Conservation (phyloP, 1,140 invertebrate species). For the Oedothorax gibbosus region DNA sequence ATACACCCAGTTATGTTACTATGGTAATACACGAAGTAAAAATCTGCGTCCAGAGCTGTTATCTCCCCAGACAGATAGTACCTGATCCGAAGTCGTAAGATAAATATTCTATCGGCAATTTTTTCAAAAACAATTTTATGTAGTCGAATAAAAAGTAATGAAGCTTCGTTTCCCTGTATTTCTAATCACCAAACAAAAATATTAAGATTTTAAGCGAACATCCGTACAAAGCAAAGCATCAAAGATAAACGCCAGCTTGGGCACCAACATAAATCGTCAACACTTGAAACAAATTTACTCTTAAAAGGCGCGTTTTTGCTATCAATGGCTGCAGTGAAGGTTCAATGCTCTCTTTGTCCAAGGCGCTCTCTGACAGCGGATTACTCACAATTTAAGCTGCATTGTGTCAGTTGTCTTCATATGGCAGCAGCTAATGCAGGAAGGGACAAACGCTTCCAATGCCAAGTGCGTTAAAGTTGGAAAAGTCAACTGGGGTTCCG, state of each 20-base stretch:
- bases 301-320: neutral
- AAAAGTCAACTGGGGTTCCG: too few species aligned
- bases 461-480: neutral
- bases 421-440: neutral
- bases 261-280: constrained; percentile 2
- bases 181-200: too few species aligned
- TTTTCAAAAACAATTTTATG: too few species aligned
- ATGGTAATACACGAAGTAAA: too few species aligned
- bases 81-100: too few species aligned
- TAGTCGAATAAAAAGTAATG: too few species aligned
- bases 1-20: too few species aligned
- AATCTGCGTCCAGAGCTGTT: too few species aligned
- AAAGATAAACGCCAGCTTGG: neutral
- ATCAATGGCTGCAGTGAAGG: constrained; percentile 10
- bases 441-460: neutral
- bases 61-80: too few species aligned
- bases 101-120: too few species aligned
- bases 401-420: constrained; percentile 25
- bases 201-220: neutral
- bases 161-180: too few species aligned
- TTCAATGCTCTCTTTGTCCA: constrained; percentile 37
- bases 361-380: constrained; percentile 10
- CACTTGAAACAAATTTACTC: neutral
- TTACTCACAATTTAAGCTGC: constrained; percentile 38
- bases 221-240: neutral